Evolutionary conservation across 2,888 invertebrate genomes (phyloP).

Genomic region (Synanthedon myopaeformis): DNA sequence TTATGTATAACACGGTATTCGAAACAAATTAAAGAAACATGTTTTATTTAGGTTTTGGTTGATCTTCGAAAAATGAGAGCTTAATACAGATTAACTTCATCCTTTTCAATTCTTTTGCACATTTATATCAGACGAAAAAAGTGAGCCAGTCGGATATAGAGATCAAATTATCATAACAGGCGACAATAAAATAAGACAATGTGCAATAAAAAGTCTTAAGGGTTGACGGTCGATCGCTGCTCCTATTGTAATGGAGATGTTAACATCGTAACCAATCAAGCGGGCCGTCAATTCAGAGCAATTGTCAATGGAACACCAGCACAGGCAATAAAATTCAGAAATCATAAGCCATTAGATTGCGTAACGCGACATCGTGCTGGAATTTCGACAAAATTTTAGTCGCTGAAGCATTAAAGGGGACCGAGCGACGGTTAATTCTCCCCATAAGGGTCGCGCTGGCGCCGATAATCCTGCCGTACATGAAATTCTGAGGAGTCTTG

Average conservation of each 20-base stretch:
- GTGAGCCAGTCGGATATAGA: too few species aligned
- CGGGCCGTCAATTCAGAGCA: slow-evolving; percentile 12
- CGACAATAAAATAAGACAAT: too few species aligned
- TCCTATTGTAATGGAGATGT: background rate
- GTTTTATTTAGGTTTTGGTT: too few species aligned
- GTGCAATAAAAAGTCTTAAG: background rate
- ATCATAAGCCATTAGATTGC: slow-evolving; percentile 60
- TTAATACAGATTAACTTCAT: too few species aligned
- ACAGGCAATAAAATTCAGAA: slow-evolving; percentile 47
- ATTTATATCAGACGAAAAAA: too few species aligned
- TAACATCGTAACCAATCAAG: slow-evolving; percentile 14
- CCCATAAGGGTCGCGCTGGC: slow-evolving; percentile 66
- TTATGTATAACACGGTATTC: too few species aligned
- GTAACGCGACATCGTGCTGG: slow-evolving; percentile 56
- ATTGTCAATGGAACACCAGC: slow-evolving; percentile 27
- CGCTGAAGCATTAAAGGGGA: slow-evolving; percentile 65
- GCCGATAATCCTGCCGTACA: slow-evolving; percentile 64
- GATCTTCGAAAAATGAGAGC: too few species aligned
- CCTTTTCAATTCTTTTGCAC: too few species aligned
- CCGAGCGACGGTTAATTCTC: slow-evolving; percentile 61
- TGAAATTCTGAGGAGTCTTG: slow-evolving; percentile 53
- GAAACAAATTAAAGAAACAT: too few species aligned
- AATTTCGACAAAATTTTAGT: slow-evolving; percentile 69
- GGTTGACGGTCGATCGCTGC: background rate
- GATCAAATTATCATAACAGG: too few species aligned